Evolutionary conservation across 35 echinoderm and acorn worm species (phyloP), one percentile per base, ranked within the genome.

Genomic region (Stichopus chloronotus): DNA sequence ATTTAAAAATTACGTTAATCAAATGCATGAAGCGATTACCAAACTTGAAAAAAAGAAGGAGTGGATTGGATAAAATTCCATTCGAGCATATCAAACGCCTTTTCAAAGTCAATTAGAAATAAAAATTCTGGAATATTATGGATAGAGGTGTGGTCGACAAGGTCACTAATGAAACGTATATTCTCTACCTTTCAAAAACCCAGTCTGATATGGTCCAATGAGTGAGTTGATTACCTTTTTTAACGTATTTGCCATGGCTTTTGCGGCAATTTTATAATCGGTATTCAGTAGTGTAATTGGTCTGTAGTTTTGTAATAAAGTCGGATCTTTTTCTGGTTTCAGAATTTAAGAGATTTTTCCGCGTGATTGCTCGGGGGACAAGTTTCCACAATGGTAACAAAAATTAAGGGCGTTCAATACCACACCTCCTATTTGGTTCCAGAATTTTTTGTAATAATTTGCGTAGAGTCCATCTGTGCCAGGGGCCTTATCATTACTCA

Each of bases 231-330:
- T 80, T 7, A 92, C 78, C 3, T 14, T 7, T 92, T 92, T 92
- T 11, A 59, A 65, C 16, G 78, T 6, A 12, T 25, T 63, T 11
- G 91, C 91, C 4, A 92, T 58, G 17, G 56, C 91, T 17, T 92
- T 92, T 23, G 91, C 56, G 23, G 14, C 79, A 92, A 92, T 63
- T 58, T 82, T 82, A 23, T 92, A 92, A 56, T 92, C 91, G n/a
- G 53, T 63, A 57, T 92, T 92, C 71, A 92, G 8, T 7, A 83
- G 22, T 14, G 76, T n/a, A 8, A 83, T 92, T 12, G 91, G 91
- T 24, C 78, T 16, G 8, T 76, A 83, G 25, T 82, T 92, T 25
- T 56, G 20, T 10, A 63, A 17, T 56, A 59, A 25, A 17, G 60
- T 63, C 8, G 60, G 6, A 20, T 83, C 57, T 54, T 92, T 92